Evolutionary conservation across 1,140 invertebrate species (phyloP), one percentile per base, ranked within the genome.

Genomic region (Drosophila sturtevanti): DNA sequence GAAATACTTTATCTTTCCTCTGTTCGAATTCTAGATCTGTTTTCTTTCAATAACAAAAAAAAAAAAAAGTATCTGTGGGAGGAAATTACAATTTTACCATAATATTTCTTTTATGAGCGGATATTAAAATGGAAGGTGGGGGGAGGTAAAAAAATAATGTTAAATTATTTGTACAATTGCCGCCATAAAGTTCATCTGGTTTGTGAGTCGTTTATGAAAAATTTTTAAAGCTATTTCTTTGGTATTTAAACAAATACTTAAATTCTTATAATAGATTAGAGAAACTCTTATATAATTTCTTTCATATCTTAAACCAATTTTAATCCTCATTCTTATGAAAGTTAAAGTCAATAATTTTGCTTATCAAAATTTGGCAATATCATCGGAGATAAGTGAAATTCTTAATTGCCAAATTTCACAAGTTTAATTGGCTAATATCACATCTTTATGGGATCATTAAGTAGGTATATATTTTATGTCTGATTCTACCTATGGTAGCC

Each of bases 1-100:
- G 35, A 56, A 55, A 22, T 72, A 59, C 60, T 59, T 79, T 59
- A 38, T 21, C 41, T 77, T 63, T 64, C 51, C 24, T 31, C 52
- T 21, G 48, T 56, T 78, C 60, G 3, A 0, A 7, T 52, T 64
- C 62, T 38, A 37, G 62, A 35, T 77, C 56, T 65, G 64, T 65
- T 69, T 79, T 65, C 63, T 37, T 38, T 52, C 55, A 63, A 16
- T 35, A 44, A 27, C 21, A 37, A 41, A 72, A 31, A n/a, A n/a
- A n/a, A n/a, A n/a, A n/a, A n/a, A n/a, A n/a, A n/a, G n/a, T n/a
- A n/a, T n/a, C n/a, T n/a, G n/a, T n/a, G n/a, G n/a, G n/a, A n/a
- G n/a, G 59, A 63, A 55, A 55, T 16, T 55, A 55, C 24, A 55
- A 24, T 16, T 31, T 44, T 16, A n/a, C n/a, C 41, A 44, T 21